Evolutionary conservation across 2,888 invertebrate genomes (phyloP).

Genomic region (Drosophila nr. perissopoda): DNA sequence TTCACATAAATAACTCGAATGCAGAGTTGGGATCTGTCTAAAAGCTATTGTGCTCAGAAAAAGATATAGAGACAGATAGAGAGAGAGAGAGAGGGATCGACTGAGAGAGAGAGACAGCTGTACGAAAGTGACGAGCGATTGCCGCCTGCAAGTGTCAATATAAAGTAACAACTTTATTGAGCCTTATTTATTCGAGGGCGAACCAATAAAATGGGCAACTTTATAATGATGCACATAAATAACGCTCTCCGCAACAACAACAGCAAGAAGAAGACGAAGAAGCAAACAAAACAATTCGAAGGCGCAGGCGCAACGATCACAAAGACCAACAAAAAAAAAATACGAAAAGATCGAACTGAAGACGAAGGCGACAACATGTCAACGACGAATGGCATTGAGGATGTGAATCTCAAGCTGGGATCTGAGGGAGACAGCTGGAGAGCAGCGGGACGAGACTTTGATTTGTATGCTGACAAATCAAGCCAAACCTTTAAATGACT

Average conservation of each 20-base stretch:
- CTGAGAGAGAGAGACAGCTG: not conserved
- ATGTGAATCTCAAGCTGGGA: constrained; percentile 32
- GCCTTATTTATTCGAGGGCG: constrained; percentile 84
- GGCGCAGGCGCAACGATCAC: constrained; percentile 29
- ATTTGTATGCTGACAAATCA: constrained; percentile 30
- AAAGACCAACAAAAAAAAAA: constrained; percentile 4
- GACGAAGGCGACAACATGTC: constrained; percentile 55
- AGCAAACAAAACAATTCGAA: constrained; percentile 20
- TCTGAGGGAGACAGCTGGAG: not conserved
- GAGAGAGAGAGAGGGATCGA: not conserved
- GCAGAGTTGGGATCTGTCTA: constrained; percentile 29
- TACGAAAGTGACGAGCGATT: constrained; percentile 77
- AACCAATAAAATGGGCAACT: constrained; percentile 83
- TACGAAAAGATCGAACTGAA: constrained; percentile 3
- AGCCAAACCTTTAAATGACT: not conserved
- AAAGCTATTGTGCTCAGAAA: constrained; percentile 20
- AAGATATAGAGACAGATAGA: not conserved
- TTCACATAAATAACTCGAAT: constrained; percentile 67
- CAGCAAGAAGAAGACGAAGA: constrained; percentile 9
- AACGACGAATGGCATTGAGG: constrained; percentile 66
- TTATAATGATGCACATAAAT: constrained; percentile 84
- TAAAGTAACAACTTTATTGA: constrained; percentile 85
- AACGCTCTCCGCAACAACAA: constrained; percentile 44
- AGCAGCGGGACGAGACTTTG: constrained; percentile 25
- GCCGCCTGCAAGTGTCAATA: constrained; percentile 83